Percentiles rank a stretch among this genome's conserved stretches.
Evolutionary conservation across 1,140 invertebrate species (phyloP).

Genomic region (Catajapyx aquilonaris): DNA sequence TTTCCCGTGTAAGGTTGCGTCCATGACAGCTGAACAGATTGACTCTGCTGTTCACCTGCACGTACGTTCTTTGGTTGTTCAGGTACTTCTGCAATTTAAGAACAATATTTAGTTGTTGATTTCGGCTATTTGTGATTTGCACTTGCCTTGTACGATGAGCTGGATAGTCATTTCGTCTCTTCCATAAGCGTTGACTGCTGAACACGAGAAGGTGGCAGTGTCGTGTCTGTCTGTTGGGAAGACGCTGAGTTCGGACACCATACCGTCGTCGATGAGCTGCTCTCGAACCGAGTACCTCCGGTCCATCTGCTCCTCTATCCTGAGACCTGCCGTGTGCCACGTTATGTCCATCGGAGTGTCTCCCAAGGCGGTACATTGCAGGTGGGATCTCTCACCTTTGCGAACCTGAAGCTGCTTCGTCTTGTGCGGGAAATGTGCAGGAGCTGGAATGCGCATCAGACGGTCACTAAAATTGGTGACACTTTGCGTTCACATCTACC

Average conservation of each 20-base stretch:
- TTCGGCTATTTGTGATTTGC: no score
- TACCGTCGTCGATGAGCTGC: constrained; percentile 54
- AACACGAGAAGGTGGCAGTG: constrained; percentile 70
- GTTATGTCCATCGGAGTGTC: constrained; percentile 70
- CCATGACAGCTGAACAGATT: constrained; percentile 63
- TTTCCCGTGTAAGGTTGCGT: constrained; percentile 68
- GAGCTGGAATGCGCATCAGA: constrained; percentile 29
- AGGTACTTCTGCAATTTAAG: constrained; percentile 36
- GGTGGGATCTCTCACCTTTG: constrained; percentile 47
- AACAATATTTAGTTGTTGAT: no score
- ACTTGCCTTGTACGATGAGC: constrained; percentile 71
- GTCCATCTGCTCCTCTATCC: constrained; percentile 40
- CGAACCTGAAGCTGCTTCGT: constrained; percentile 38
- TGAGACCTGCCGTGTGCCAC: constrained; percentile 35
- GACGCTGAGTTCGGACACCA: constrained; percentile 62
- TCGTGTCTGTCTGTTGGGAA: constrained; percentile 64
- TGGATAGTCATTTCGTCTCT: constrained; percentile 78
- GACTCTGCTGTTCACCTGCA: constrained; percentile 57
- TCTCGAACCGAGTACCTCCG: constrained; percentile 42
- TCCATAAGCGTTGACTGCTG: constrained; percentile 70
- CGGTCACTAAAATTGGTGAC: no score
- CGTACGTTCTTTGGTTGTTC: constrained; percentile 66
- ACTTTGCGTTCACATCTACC: no score
- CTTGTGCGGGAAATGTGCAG: constrained; percentile 62
- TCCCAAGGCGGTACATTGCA: constrained; percentile 71